Conservation (phyloP, 2,888 invertebrate genomes). For the Scrobipalpa atriplicella region DNA sequence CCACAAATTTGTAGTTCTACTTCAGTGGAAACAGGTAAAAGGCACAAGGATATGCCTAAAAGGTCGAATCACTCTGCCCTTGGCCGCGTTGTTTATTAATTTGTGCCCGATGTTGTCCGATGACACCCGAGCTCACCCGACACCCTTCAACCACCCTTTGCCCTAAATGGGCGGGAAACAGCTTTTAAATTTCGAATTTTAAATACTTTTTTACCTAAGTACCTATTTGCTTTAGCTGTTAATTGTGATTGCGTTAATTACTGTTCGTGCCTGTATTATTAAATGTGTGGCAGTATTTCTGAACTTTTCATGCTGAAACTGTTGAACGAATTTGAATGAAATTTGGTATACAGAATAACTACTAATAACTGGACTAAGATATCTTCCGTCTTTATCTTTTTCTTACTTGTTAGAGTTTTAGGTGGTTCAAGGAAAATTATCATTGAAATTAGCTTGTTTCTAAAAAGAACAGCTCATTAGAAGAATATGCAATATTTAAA, state of each 20-base stretch:
- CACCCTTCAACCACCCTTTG: conserved; percentile 50
- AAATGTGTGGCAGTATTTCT: too few relatives aligned
- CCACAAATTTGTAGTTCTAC: background rate
- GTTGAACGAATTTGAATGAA: too few relatives aligned
- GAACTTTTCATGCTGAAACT: too few relatives aligned
- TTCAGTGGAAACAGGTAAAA: conserved; percentile 49
- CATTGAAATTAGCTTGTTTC: too few relatives aligned
- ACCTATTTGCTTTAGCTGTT: background rate
- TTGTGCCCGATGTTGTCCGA: conserved; percentile 64
- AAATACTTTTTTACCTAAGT: background rate
- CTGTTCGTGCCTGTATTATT: too few relatives aligned
- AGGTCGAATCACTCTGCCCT: conserved; percentile 69
- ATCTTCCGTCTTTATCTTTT: too few relatives aligned
- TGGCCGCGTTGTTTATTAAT: conserved; percentile 79
- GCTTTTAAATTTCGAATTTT: conserved; percentile 65
- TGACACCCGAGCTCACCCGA: conserved; percentile 50
- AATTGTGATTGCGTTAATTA: background rate
- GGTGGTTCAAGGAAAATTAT: too few relatives aligned
- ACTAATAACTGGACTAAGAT: too few relatives aligned
- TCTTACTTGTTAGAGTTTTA: too few relatives aligned
- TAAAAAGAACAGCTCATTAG: too few relatives aligned
- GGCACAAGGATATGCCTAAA: conserved; percentile 60
- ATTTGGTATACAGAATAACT: too few relatives aligned
- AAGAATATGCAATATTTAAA: too few relatives aligned
- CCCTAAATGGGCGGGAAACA: conserved; percentile 73